These are phyloP conservation scores for Ceratosolen solmsi DNA, from an alignment of 1,140 invertebrate species.

Conservation along the genomic window DNA sequence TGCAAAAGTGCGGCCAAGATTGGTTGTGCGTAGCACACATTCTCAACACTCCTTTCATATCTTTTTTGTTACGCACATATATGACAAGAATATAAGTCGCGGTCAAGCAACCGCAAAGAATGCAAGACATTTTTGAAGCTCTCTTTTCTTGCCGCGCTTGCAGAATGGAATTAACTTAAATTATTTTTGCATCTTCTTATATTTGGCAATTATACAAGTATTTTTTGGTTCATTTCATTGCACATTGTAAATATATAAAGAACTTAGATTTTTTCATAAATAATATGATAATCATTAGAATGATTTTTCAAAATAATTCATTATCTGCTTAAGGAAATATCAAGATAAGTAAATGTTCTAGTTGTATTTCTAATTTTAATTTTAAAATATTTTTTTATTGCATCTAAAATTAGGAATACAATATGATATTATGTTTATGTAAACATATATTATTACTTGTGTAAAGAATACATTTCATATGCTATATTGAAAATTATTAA, in stretches of 20 bases:
- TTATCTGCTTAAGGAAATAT: too few relatives aligned
- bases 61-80: conserved; percentile 24
- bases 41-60: conserved; percentile 31
- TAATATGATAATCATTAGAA: too few relatives aligned
- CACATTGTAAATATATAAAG: not conserved
- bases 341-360: too few relatives aligned
- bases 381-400: too few relatives aligned
- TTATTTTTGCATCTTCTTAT: conserved; percentile 42
- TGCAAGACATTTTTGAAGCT: conserved; percentile 25
- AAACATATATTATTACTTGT: too few relatives aligned
- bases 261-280: too few relatives aligned
- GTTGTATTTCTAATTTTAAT: too few relatives aligned
- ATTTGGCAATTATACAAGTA: conserved; percentile 36
- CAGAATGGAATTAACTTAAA: conserved; percentile 45
- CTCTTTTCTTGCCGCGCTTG: conserved; percentile 18
- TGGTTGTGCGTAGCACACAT: not conserved
- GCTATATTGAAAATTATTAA: too few relatives aligned
- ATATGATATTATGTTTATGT: too few relatives aligned
- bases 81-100: conserved; percentile 52
- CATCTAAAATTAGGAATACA: too few relatives aligned
- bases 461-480: too few relatives aligned
- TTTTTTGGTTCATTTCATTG: conserved; percentile 18
- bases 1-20: not conserved
- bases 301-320: too few relatives aligned
- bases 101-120: conserved; percentile 46